These are phyloP conservation scores for Chaetodon auriga DNA, from an alignment of 2,113 vertebrate genomes.

Conservation along the genomic window DNA sequence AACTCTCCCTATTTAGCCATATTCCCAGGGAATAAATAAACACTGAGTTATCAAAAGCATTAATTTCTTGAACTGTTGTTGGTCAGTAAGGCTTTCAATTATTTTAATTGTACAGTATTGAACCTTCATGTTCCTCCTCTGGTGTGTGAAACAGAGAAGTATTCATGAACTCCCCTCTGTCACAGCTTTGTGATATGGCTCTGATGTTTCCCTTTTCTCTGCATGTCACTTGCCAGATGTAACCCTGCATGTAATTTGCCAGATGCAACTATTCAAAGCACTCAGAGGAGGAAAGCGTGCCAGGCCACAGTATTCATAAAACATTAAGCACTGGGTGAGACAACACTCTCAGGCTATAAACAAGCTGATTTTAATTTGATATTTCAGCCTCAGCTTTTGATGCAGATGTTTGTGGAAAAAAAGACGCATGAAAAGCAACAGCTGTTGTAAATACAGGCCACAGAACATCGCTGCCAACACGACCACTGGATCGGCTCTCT, in stretches of 20 bases:
- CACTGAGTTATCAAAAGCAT: background rate
- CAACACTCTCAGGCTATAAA: background rate
- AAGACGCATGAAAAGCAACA: constrained; percentile 35
- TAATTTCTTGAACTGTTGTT: background rate
- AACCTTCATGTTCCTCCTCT: background rate
- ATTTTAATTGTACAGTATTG: background rate
- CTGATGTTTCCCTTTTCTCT: constrained; percentile 24
- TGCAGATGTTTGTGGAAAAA: constrained; percentile 59
- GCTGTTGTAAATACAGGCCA: constrained; percentile 49
- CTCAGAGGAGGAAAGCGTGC: background rate
- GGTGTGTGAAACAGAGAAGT: constrained; percentile 10
- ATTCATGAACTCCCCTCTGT: background rate
- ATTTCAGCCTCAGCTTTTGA: constrained; percentile 8
- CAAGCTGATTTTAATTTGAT: constrained; percentile 35
- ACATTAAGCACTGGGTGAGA: background rate
- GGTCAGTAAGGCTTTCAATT: background rate
- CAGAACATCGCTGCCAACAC: constrained; percentile 1
- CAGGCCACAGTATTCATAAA: constrained; percentile 3
- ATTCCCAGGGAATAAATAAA: background rate
- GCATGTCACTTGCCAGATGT: background rate
- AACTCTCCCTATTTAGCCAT: background rate
- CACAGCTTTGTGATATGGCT: constrained; percentile 5
- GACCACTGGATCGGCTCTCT: constrained; percentile 23
- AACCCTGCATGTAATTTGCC: background rate
- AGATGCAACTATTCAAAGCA: constrained; percentile 27